These are phyloP conservation scores for Gymnothorax reevesii DNA, from an alignment of 2,797 vertebrate genomes.

Conservation along the genomic window DNA sequence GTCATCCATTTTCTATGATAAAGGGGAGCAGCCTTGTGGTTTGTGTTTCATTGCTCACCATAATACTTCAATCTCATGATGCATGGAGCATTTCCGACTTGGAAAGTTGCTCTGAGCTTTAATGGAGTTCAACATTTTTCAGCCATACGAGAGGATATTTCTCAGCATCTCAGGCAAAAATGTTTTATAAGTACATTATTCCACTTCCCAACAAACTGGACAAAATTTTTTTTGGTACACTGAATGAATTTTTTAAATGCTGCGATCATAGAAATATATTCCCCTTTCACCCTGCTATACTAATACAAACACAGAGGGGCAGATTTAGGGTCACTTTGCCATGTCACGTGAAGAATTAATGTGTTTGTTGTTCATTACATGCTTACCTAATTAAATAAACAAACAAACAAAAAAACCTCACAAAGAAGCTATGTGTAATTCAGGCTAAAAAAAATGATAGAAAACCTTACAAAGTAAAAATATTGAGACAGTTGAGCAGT, in stretches of 20 bases:
- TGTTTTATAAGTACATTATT: background rate
- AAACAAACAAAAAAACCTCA: background rate
- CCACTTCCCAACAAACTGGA: background rate
- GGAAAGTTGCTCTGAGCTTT: slow-evolving; percentile 67
- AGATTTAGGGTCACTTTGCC: background rate
- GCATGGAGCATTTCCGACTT: slow-evolving; percentile 68
- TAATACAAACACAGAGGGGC: background rate
- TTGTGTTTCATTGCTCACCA: slow-evolving; percentile 74
- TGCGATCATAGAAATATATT: slow-evolving; percentile 15
- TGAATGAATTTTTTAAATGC: background rate
- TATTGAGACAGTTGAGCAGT: background rate
- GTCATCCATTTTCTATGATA: slow-evolving; percentile 67
- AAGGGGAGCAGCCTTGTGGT: slow-evolving; percentile 70
- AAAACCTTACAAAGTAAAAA: background rate
- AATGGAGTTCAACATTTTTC: slow-evolving; percentile 54
- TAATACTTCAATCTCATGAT: slow-evolving; percentile 75
- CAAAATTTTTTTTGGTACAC: background rate
- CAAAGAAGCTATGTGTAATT: background rate
- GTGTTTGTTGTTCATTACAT: too few species aligned
- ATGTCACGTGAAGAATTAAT: background rate
- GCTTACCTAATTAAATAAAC: too few species aligned
- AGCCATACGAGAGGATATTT: slow-evolving; percentile 45
- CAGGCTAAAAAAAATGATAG: background rate
- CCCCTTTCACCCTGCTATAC: slow-evolving; percentile 6
- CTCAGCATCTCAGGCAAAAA: slow-evolving; percentile 49